A percentile compares a stretch with the other conserved stretches of the same genome.
These are phyloP conservation scores for Papilio protenor DNA, from an alignment of 2,888 invertebrate species.

Conservation along the genomic window DNA sequence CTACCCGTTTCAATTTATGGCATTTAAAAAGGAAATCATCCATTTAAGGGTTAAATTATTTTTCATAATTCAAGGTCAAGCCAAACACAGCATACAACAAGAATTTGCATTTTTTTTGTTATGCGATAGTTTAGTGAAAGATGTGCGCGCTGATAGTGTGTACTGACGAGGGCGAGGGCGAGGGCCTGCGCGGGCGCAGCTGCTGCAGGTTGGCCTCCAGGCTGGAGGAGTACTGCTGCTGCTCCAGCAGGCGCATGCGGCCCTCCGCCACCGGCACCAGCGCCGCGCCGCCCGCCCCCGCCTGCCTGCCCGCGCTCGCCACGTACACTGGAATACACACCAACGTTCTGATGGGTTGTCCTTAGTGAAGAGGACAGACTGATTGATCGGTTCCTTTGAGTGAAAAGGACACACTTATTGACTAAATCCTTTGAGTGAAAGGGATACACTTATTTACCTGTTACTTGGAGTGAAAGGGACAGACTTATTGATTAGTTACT, in stretches of 20 bases:
- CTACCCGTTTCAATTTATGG: too few relatives aligned
- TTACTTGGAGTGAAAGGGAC: neutral
- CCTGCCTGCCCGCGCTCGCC: conserved; percentile 63
- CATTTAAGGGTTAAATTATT: too few relatives aligned
- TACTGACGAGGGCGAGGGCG: conserved; percentile 53
- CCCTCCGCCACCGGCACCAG: conserved; percentile 84
- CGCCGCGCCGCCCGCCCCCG: conserved; percentile 68
- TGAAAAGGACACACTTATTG: too few relatives aligned
- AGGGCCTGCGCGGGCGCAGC: conserved; percentile 64
- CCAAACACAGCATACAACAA: too few relatives aligned
- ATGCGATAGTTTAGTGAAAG: too few relatives aligned
- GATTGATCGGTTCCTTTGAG: neutral
- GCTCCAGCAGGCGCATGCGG: conserved; percentile 82
- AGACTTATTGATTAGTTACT: neutral
- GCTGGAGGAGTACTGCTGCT: conserved; percentile 84
- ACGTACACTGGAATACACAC: conserved; percentile 67
- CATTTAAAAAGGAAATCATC: too few relatives aligned
- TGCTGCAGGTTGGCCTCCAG: conserved; percentile 84
- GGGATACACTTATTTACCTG: neutral
- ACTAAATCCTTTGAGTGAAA: too few relatives aligned
- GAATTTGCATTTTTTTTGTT: too few relatives aligned
- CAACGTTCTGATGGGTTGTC: neutral
- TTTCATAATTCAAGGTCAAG: too few relatives aligned
- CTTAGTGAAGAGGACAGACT: neutral
- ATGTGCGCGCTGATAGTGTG: neutral